A percentile compares a stretch with the other conserved stretches of the same genome.
phyloP scores from a whole-genome alignment of 2,113 vertebrate species.

The Mystacornis crossleyi region DNA sequence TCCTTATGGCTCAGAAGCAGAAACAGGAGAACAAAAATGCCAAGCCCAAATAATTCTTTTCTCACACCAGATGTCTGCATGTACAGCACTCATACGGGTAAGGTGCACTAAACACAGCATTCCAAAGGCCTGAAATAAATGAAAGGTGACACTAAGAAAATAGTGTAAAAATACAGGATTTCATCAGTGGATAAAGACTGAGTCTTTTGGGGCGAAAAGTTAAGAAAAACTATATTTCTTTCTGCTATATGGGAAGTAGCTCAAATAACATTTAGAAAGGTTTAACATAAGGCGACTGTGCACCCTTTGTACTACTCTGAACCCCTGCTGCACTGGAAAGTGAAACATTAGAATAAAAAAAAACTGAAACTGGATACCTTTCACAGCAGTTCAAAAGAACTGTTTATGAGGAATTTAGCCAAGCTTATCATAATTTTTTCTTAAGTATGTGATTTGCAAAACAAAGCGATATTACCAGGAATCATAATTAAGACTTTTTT shows the following conservation, averaged over 20 bases:
- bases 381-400: background rate
- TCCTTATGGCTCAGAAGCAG: background rate
- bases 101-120: background rate
- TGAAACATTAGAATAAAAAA: background rate
- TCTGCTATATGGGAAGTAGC: background rate
- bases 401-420: background rate
- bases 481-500: background rate
- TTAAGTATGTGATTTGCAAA: background rate
- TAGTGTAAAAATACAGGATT: background rate
- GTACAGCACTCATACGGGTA: background rate
- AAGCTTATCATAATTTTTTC: background rate
- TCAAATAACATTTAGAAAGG: background rate
- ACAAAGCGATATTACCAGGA: background rate
- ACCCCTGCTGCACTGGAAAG: background rate
- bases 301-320: background rate
- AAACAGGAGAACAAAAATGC: background rate
- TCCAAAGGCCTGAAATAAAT: background rate
- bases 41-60: background rate
- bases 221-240: background rate
- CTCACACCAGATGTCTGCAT: background rate
- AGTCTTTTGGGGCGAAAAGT: background rate
- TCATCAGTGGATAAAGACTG: background rate
- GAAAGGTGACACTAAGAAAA: background rate
- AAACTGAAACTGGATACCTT: background rate
- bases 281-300: background rate